phyloP scores from a whole-genome alignment of 2,113 vertebrate genomes.

The Panthera tigris region DNA sequence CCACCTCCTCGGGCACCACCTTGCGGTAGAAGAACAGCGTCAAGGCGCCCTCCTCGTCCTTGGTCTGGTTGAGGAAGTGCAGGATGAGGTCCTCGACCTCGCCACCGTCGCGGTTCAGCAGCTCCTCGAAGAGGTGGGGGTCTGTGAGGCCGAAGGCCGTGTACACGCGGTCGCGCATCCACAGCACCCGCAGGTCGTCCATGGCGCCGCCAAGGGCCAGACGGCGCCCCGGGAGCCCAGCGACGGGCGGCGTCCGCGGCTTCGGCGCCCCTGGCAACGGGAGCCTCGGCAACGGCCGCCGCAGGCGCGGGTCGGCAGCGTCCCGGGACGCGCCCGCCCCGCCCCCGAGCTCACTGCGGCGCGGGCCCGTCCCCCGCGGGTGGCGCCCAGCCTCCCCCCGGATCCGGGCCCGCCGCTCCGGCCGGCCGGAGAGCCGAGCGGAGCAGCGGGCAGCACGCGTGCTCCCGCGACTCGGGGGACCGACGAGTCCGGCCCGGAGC shows the following conservation, averaged over 20 bases:
- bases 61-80: constrained; percentile 84
- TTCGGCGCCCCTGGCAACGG: constrained; percentile 62
- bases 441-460: accelerated
- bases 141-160: constrained; percentile 81
- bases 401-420: not conserved
- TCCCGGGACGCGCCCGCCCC: not conserved
- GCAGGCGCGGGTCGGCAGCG: accelerated
- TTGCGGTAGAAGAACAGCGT: constrained; percentile 88
- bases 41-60: constrained; percentile 71
- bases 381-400: not conserved
- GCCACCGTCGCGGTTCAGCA: constrained; percentile 86
- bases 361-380: too few species aligned
- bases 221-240: accelerated
- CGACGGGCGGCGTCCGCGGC: not conserved
- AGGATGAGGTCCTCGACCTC: constrained; percentile 83
- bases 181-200: constrained; percentile 90
- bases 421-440: not conserved
- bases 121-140: constrained; percentile 87
- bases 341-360: not conserved
- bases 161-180: constrained; percentile 88
- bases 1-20: constrained; percentile 80
- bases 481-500: not conserved
- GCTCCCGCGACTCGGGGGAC: not conserved
- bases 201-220: constrained; percentile 73
- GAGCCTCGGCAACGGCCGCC: not conserved